Evolutionary conservation across 2,113 vertebrate genomes (phyloP).

Genomic region (Tyrannus savana): DNA sequence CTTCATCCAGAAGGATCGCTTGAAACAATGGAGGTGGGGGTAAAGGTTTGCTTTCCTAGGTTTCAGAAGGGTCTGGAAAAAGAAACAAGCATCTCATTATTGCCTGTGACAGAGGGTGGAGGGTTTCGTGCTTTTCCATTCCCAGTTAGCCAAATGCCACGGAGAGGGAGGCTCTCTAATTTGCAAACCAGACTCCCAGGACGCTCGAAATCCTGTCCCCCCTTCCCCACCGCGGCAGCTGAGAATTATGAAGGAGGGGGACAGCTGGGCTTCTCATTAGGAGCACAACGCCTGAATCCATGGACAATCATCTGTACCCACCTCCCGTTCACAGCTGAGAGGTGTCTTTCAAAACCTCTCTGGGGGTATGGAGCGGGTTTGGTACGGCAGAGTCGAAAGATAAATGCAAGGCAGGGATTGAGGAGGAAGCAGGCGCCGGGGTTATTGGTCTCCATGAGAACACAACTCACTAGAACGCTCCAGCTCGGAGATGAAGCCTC

Average conservation of each 20-base stretch:
- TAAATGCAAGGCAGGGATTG: background rate
- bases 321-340: background rate
- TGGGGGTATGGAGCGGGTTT: background rate
- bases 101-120: background rate
- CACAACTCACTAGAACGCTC: background rate
- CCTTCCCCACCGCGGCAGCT: slow-evolving; percentile 1
- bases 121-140: background rate
- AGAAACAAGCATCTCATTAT: background rate
- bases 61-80: slow-evolving; percentile 23
- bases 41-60: background rate
- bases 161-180: background rate
- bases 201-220: background rate
- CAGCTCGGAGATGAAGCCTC: background rate
- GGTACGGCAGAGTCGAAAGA: background rate
- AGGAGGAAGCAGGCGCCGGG: background rate
- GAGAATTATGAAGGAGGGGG: slow-evolving; percentile 14
- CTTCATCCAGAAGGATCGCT: background rate
- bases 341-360: background rate
- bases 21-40: background rate
- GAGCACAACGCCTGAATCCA: background rate
- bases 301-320: background rate
- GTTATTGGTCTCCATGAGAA: background rate
- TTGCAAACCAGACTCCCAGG: slow-evolving; percentile 43
- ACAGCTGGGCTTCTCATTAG: slow-evolving; percentile 58
- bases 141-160: background rate